A percentile compares a stretch with the other conserved stretches of the same genome.
phyloP scores from a whole-genome alignment of 2,797 vertebrate species.

The Kryptolebias ocellatus region DNA sequence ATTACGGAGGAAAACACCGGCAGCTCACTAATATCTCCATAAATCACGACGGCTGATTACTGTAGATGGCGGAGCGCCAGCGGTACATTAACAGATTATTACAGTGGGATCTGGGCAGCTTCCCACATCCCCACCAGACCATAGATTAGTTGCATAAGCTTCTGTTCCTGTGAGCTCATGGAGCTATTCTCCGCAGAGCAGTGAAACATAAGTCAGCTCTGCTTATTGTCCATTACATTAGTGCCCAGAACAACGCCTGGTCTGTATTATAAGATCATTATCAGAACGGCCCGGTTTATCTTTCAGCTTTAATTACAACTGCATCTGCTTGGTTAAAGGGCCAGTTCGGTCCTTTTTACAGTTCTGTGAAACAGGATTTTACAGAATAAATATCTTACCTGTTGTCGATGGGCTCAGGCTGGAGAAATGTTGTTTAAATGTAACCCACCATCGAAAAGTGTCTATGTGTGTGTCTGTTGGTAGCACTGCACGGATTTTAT shows the following conservation, averaged over 20 bases:
- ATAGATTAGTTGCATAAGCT: slow-evolving; percentile 69
- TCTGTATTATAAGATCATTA: slow-evolving; percentile 30
- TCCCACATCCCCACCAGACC: slow-evolving; percentile 39
- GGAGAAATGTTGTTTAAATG: too few relatives aligned
- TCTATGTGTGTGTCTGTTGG: too few relatives aligned
- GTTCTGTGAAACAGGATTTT: too few relatives aligned
- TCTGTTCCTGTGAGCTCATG: slow-evolving; percentile 38
- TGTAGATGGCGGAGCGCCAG: slow-evolving; percentile 59
- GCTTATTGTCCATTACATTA: slow-evolving; percentile 23
- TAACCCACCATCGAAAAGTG: too few relatives aligned
- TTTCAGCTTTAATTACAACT: slow-evolving; percentile 38
- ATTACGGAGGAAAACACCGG: slow-evolving; percentile 49
- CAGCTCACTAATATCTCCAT: slow-evolving; percentile 58
- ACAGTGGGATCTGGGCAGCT: slow-evolving; percentile 32
- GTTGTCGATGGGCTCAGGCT: too few relatives aligned
- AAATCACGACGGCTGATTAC: slow-evolving; percentile 65
- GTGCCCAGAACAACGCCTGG: slow-evolving; percentile 12
- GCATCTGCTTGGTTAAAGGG: slow-evolving; percentile 8
- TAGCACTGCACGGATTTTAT: too few relatives aligned
- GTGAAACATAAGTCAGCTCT: slow-evolving; percentile 19
- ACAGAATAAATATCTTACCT: too few relatives aligned
- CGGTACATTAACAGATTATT: slow-evolving; percentile 72
- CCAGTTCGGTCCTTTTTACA: too few relatives aligned
- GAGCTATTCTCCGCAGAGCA: slow-evolving; percentile 30
- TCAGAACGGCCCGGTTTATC: slow-evolving; percentile 18